Conservation (phyloP, 2,888 invertebrate species). For the Luperina nickerlii region DNA sequence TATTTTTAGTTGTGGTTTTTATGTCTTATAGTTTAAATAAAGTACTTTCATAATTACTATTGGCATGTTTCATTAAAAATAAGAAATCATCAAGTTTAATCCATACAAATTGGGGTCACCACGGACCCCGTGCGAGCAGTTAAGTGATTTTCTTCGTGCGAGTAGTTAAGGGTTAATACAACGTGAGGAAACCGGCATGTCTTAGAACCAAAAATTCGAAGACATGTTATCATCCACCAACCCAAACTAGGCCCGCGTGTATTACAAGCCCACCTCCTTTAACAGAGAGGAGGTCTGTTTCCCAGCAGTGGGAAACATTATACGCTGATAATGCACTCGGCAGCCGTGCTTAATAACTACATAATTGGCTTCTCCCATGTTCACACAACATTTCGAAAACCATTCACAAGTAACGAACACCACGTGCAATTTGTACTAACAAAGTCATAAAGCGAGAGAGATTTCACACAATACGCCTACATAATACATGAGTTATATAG, state of each 20-base stretch:
- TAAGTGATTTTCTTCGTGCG: too few species aligned
- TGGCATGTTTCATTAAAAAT: too few species aligned
- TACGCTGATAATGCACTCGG: neutral
- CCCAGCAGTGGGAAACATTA: neutral
- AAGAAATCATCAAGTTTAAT: too few species aligned
- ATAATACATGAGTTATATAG: slow-evolving; percentile 51
- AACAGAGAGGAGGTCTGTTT: neutral
- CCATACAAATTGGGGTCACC: too few species aligned
- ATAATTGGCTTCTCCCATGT: neutral
- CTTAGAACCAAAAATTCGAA: neutral
- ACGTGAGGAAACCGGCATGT: neutral
- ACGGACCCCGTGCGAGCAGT: too few species aligned
- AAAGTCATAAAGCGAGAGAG: slow-evolving; percentile 37
- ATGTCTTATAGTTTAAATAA: too few species aligned
- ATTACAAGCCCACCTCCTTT: neutral
- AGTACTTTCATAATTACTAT: too few species aligned
- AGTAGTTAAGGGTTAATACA: too few species aligned
- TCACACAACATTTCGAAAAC: neutral
- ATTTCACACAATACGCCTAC: slow-evolving; percentile 55
- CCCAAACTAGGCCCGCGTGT: neutral
- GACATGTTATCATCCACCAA: neutral
- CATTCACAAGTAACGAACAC: neutral
- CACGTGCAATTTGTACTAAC: slow-evolving; percentile 36
- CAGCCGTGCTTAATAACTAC: neutral
- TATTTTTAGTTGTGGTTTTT: too few species aligned